These are phyloP conservation scores for Pica pica DNA, from an alignment of 2,113 vertebrate species.

Conservation along the genomic window DNA sequence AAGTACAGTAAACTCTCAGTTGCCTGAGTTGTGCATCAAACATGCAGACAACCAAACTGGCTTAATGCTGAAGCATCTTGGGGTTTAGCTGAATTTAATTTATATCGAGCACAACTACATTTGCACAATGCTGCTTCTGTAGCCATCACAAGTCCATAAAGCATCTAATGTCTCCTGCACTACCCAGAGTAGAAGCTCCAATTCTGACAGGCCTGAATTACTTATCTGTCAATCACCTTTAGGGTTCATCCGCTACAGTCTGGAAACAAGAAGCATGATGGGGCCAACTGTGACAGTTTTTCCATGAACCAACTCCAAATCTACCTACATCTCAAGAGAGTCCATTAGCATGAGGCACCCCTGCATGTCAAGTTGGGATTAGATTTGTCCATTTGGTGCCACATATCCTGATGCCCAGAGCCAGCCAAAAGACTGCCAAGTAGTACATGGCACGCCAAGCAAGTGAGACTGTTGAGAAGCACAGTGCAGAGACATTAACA, in stretches of 20 bases:
- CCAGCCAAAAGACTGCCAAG: background rate
- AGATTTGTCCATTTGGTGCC: background rate
- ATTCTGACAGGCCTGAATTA: background rate
- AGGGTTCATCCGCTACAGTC: background rate
- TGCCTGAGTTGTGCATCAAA: fast-evolving
- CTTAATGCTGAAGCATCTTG: background rate
- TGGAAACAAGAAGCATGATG: background rate
- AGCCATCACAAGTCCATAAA: background rate
- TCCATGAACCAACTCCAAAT: background rate
- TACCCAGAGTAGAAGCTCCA: background rate
- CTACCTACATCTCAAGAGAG: background rate
- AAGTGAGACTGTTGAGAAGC: background rate
- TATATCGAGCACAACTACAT: background rate
- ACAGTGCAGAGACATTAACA: background rate
- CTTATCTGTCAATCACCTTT: background rate
- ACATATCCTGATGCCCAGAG: background rate
- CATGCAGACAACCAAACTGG: background rate
- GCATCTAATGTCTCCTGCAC: background rate
- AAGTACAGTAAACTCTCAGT: background rate
- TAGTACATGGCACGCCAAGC: background rate
- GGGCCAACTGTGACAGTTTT: background rate
- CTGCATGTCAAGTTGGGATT: background rate
- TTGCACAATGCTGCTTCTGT: background rate
- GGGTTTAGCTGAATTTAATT: background rate
- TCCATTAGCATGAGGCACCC: fast-evolving